These are phyloP conservation scores for Xanthia togata DNA, from an alignment of 2,888 invertebrate species.

Conservation along the genomic window DNA sequence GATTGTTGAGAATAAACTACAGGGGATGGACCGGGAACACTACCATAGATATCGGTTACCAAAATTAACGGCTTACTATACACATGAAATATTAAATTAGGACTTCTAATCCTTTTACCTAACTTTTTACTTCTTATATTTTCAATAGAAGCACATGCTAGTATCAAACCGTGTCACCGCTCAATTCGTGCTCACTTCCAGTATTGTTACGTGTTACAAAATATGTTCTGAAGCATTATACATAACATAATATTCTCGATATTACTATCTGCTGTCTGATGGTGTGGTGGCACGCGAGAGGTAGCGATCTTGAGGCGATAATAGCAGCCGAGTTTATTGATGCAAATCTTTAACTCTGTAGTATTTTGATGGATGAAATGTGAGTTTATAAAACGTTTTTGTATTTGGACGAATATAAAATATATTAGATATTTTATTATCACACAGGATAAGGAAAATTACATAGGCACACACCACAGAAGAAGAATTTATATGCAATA, in stretches of 20 bases:
- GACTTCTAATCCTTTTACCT: too few species aligned
- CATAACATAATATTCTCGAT: constrained; percentile 56
- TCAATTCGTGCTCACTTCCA: constrained; percentile 28
- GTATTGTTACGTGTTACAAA: constrained; percentile 50
- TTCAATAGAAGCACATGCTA: not conserved
- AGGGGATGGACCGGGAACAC: not conserved
- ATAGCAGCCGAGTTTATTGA: constrained; percentile 16
- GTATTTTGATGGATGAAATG: not conserved
- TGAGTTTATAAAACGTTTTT: not conserved
- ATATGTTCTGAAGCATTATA: constrained; percentile 45
- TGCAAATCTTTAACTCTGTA: constrained; percentile 7
- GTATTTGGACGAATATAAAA: not conserved
- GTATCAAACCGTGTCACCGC: constrained; percentile 53
- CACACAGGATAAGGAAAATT: not conserved
- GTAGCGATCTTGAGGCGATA: constrained; percentile 42
- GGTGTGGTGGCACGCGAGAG: constrained; percentile 51
- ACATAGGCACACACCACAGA: too few species aligned
- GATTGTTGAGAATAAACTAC: not conserved
- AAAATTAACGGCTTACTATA: not conserved
- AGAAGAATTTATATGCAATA: not conserved
- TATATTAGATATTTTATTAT: not conserved
- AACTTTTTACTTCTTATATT: too few species aligned
- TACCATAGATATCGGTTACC: too few species aligned
- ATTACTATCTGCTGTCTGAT: constrained; percentile 39
- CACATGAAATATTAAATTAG: too few species aligned